Percentiles rank a stretch among this genome's conserved stretches.
Conservation (phyloP, 1,140 invertebrate species). For the Zaprionus camerounensis region DNA sequence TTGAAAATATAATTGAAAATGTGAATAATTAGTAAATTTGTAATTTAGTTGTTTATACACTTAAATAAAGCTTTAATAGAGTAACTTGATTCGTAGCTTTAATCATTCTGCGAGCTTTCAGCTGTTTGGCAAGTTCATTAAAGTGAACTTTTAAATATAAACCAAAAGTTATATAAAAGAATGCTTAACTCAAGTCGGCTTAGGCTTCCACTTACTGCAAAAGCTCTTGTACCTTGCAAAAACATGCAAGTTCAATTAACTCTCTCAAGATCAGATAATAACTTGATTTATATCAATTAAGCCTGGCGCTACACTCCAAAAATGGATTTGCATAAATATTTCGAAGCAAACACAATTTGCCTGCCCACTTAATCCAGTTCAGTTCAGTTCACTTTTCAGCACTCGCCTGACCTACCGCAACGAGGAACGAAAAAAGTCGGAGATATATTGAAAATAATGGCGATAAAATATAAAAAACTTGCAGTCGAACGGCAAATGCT, state of each 20-base stretch:
- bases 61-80: neutral
- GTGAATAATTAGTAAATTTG: no score
- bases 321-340: conserved; percentile 40
- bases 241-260: conserved; percentile 10
- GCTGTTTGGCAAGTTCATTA: neutral
- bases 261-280: conserved; percentile 30
- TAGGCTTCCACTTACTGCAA: neutral
- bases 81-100: neutral
- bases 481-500: conserved; percentile 28
- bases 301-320: conserved; percentile 21
- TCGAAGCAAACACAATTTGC: conserved; percentile 27
- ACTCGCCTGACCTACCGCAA: conserved; percentile 70
- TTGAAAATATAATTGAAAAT: neutral
- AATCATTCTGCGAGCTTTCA: neutral
- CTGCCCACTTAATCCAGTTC: conserved; percentile 51
- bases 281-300: conserved; percentile 36
- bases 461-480: conserved; percentile 41
- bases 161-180: neutral
- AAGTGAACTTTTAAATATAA: neutral
- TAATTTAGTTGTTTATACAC: no score
- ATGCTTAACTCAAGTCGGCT: neutral
- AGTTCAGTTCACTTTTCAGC: conserved; percentile 47
- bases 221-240: neutral
- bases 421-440: neutral
- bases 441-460: conserved; percentile 30